phyloP scores from a whole-genome alignment of 2,797 vertebrate species.

The Cephalopachus bancanus region DNA sequence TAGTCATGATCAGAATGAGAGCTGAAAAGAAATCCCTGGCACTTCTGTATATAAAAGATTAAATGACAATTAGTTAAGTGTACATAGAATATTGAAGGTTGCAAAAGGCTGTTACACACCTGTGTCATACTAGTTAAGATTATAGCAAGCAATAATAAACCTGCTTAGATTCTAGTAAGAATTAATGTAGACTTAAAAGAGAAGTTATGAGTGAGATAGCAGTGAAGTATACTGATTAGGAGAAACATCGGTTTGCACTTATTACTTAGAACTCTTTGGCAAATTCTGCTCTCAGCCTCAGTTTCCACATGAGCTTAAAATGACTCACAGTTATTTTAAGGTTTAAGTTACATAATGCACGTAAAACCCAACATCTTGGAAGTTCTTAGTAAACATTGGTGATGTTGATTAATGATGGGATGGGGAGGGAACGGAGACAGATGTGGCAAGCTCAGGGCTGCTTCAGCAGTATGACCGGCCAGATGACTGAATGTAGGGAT shows the following conservation, averaged over 20 bases:
- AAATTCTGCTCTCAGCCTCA: neutral
- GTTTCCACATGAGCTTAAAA: neutral
- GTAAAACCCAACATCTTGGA: neutral
- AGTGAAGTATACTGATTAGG: neutral
- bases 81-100: neutral
- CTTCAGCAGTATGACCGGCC: neutral
- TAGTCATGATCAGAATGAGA: neutral
- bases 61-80: neutral
- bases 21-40: neutral
- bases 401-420: neutral
- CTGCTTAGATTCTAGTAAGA: neutral
- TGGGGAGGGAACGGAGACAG: neutral
- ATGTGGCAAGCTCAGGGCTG: neutral
- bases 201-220: neutral
- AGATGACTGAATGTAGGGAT: neutral
- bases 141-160: neutral
- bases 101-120: neutral
- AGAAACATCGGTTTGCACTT: neutral
- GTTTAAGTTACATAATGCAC: neutral
- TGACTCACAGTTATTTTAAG: neutral
- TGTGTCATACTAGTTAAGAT: neutral
- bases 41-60: neutral
- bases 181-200: neutral
- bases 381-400: neutral
- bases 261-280: neutral